Evolutionary conservation across 2,113 vertebrate genomes (phyloP).

Genomic region (Psettodes erumei): DNA sequence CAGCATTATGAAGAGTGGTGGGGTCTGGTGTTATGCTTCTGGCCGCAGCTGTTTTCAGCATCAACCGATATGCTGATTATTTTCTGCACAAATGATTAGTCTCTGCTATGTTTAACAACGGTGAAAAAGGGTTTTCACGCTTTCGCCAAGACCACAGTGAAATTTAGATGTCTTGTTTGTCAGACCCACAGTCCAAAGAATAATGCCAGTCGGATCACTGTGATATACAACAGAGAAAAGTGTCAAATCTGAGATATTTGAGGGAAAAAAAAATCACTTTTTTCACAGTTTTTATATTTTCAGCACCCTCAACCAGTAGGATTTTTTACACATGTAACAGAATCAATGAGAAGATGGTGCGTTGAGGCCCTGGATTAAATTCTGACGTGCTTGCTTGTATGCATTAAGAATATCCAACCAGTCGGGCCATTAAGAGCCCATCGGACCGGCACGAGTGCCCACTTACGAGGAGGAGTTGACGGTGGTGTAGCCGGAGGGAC

Average conservation of each 20-base stretch:
- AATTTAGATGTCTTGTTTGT: background rate
- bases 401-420: background rate
- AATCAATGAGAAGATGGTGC: background rate
- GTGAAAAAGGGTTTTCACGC: background rate
- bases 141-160: no score
- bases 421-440: slow-evolving; percentile 20
- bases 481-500: slow-evolving; percentile 92
- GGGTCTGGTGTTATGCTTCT: background rate
- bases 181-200: background rate
- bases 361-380: background rate
- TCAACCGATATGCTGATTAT: background rate
- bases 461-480: slow-evolving; percentile 94
- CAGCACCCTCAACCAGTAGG: background rate
- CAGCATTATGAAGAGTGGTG: background rate
- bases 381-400: background rate
- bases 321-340: background rate
- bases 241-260: background rate
- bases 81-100: background rate
- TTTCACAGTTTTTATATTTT: background rate
- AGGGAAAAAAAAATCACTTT: no score
- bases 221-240: background rate
- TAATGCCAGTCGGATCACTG: background rate
- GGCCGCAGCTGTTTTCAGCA: background rate
- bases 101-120: background rate
- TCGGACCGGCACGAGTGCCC: slow-evolving; percentile 16